These are phyloP conservation scores for Lithobius niger DNA, from an alignment of 1,140 invertebrate species.

Conservation along the genomic window DNA sequence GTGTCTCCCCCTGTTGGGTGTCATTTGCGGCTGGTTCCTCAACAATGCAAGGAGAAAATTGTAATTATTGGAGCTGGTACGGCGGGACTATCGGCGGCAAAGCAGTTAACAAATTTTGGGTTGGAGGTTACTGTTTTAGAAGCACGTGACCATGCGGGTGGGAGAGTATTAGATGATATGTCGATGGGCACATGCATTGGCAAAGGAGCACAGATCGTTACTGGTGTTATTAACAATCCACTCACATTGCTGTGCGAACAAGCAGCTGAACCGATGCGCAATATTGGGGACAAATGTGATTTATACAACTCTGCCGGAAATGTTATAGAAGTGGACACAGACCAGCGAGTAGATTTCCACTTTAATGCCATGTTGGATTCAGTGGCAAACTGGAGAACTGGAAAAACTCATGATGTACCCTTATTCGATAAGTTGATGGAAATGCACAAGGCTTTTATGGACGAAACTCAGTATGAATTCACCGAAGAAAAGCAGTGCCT, in stretches of 20 bases:
- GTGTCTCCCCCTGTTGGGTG: constrained; percentile 25
- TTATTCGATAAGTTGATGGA: constrained; percentile 21
- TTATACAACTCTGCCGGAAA: constrained; percentile 22
- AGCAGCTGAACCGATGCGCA: constrained; percentile 22
- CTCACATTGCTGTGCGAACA: constrained; percentile 34
- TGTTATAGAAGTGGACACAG: constrained; percentile 16
- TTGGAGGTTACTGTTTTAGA: constrained; percentile 33
- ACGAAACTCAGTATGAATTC: constrained; percentile 29
- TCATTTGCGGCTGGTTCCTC: too few relatives aligned
- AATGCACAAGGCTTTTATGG: constrained; percentile 30
- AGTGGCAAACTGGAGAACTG: constrained; percentile 27
- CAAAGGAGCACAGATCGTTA: constrained; percentile 33
- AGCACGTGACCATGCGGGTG: constrained; percentile 32
- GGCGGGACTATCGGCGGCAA: constrained; percentile 34
- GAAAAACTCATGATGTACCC: constrained; percentile 21
- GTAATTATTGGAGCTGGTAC: constrained; percentile 36
- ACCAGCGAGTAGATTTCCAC: constrained; percentile 28
- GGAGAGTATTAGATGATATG: constrained; percentile 32
- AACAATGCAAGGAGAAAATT: constrained; percentile 20
- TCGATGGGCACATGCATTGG: constrained; percentile 27
- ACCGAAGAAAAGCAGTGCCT: constrained; percentile 28
- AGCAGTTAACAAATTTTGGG: constrained; percentile 26
- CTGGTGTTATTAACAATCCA: constrained; percentile 37
- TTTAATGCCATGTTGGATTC: constrained; percentile 31
- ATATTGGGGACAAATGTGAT: constrained; percentile 25